Evolutionary conservation across 2,888 invertebrate genomes (phyloP), one percentile per base, ranked within the genome.

Genomic region (Argyra leucocephala): DNA sequence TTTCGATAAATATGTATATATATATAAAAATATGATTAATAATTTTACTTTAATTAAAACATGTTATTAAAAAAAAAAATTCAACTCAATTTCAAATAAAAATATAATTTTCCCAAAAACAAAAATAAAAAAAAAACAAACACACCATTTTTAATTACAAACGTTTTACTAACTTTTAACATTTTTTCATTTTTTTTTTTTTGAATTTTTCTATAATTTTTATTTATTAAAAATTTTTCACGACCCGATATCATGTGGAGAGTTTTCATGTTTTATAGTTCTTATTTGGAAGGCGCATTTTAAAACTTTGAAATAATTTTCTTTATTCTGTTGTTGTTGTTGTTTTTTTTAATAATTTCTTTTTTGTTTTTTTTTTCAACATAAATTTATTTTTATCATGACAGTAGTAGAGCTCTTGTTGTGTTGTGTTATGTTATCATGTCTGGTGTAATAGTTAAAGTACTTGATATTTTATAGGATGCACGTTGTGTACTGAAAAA

Each of bases 201-300:
- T 18, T 18, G 18, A 48, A 18, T 48, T 48, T 48, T 48, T 18
- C 48, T 48, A 18, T 48, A 48, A 48, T 15, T 48, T 48, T 48
- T 48, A 48, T 48, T 48, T 48, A 48, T 48, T 48, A 48, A 48
- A 48, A 48, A 48, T 48, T 48, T 48, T 48, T 48, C 48, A 48
- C 48, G 48, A 48, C 48, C 48, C 48, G 48, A 48, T 48, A 48
- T 48, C 48, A 48, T 48, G 48, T 18, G 48, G 48, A 18, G 48
- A 48, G 48, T 48, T 48, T 48, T 48, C 48, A 48, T 48, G 48
- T 48, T 48, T n/a, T 48, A 48, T 48, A 15, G 48, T n/a, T 48
- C 48, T 48, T 48, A 5, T 48, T 48, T 48, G 48, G 15, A 48
- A 48, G 48, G 48, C 48, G 48, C 48, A 48, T 48, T 48, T 48